phyloP scores from a whole-genome alignment of 2,797 vertebrate species.

The Pipistrellus pygmaeus region DNA sequence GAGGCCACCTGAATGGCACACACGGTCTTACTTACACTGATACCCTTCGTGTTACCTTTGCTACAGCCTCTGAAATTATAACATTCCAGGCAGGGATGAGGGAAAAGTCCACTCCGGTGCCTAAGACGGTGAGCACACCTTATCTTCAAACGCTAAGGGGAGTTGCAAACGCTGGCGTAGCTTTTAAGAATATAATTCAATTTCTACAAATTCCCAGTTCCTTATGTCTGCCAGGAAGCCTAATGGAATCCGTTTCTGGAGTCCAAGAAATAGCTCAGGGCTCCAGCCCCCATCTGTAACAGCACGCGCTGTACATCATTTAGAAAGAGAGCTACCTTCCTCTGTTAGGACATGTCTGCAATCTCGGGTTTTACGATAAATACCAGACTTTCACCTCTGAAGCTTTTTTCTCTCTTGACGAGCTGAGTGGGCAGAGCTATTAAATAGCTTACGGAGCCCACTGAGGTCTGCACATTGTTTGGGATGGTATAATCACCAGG shows the following conservation, averaged over 20 bases:
- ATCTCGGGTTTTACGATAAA: constrained; percentile 35
- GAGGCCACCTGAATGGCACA: not conserved
- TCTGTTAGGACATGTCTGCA: constrained; percentile 13
- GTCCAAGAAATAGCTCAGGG: not conserved
- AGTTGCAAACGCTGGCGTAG: not conserved
- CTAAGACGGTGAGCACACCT: not conserved
- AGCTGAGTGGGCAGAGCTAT: constrained; percentile 30
- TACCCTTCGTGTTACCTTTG: not conserved
- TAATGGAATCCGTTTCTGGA: not conserved
- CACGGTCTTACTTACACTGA: not conserved
- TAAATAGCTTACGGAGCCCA: constrained; percentile 1
- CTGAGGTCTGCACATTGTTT: not conserved
- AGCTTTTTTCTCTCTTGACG: constrained; percentile 43
- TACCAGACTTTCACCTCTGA: constrained; percentile 6
- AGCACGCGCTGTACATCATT: not conserved
- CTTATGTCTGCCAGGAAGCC: not conserved
- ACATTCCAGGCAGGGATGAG: constrained; percentile 2
- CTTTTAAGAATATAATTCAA: constrained; percentile 51
- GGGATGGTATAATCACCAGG: constrained; percentile 8
- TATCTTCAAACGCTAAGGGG: constrained; percentile 41
- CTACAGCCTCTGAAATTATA: not conserved
- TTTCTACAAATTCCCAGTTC: constrained; percentile 44
- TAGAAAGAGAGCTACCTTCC: constrained; percentile 26
- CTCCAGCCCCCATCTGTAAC: not conserved
- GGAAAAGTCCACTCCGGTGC: not conserved